Conservation (phyloP, 2,113 vertebrate genomes). For the Chaenocephalus aceratus region DNA sequence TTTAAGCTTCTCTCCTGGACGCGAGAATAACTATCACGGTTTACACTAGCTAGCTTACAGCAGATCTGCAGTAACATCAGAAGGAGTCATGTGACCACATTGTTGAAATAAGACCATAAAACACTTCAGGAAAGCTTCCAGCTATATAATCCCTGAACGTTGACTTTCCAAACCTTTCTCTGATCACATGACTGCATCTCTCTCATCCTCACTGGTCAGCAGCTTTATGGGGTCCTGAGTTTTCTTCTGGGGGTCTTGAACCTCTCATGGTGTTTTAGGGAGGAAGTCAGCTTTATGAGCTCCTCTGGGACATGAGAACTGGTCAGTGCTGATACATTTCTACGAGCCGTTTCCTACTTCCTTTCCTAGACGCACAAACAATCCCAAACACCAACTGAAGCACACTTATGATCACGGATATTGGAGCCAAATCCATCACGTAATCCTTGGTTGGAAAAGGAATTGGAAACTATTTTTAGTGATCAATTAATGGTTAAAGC, state of each 20-base stretch:
- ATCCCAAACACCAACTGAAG: background rate
- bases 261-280: conserved; percentile 12
- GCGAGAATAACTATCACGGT: too few relatives aligned
- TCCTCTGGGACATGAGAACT: conserved; percentile 36
- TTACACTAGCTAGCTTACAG: too few relatives aligned
- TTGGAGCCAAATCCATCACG: background rate
- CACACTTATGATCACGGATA: too few relatives aligned
- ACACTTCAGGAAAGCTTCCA: too few relatives aligned
- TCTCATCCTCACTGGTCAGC: conserved; percentile 8
- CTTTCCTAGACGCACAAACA: too few relatives aligned
- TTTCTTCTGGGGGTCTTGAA: conserved; percentile 37
- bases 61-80: too few relatives aligned
- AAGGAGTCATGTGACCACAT: too few relatives aligned
- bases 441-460: background rate
- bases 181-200: background rate
- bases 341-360: conserved; percentile 21
- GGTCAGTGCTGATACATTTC: conserved; percentile 45
- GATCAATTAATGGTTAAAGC: background rate
- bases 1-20: too few relatives aligned
- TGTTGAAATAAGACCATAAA: too few relatives aligned
- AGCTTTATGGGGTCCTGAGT: conserved; percentile 43
- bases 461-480: background rate
- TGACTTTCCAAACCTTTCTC: too few relatives aligned
- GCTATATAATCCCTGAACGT: too few relatives aligned
- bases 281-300: conserved; percentile 46